Evolutionary conservation across 2,888 invertebrate genomes (phyloP), one percentile per base, ranked within the genome.

Genomic region (Podabrus alpinus): DNA sequence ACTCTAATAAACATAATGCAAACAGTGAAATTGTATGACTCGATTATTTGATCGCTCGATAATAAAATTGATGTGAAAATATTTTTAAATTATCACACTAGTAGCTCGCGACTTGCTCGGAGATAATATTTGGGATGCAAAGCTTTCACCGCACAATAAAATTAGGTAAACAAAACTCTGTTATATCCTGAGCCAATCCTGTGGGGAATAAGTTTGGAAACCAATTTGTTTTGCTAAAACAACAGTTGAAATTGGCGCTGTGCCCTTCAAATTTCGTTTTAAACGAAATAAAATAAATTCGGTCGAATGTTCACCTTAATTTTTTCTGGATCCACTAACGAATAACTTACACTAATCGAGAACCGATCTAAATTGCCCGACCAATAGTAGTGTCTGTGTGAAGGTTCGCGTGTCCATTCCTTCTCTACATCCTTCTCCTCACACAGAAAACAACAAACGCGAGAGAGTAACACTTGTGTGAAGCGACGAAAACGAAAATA

Each of bases 401-500:
- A 19, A 62, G 16, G 16, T 17, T 16, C n/a, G 19, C 62, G 62
- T 62, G 62, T 45, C 45, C 45, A 45, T 45, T 45, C 45, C n/a
- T 45, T 45, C 45, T 45, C 45, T 45, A n/a, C 45, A 45, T 45
- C 45, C 45, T 45, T 45, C 45, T 21, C 21, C 21, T 45, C 45
- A 45, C n/a, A 45, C n/a, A 13, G 62, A 64, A 64, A 61, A 61
- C 17, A 64, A 64, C 21, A 64, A 64, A 45, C 45, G 72, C 62
- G 72, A 66, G 66, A 73, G 66, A 73, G 66, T 69, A 66, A 25
- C 67, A 72, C 62, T 64, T 64, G 62, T 64, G 62, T 64, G 67
- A 61, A 68, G 68, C 16, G 67, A 21, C 29, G 66, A 69, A 68
- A 74, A 74, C 74, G 71, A 71, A 74, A 74, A 66, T 21, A 24